These are phyloP conservation scores for Phymatocera aterrima DNA, from an alignment of 2,888 invertebrate species.

Conservation along the genomic window DNA sequence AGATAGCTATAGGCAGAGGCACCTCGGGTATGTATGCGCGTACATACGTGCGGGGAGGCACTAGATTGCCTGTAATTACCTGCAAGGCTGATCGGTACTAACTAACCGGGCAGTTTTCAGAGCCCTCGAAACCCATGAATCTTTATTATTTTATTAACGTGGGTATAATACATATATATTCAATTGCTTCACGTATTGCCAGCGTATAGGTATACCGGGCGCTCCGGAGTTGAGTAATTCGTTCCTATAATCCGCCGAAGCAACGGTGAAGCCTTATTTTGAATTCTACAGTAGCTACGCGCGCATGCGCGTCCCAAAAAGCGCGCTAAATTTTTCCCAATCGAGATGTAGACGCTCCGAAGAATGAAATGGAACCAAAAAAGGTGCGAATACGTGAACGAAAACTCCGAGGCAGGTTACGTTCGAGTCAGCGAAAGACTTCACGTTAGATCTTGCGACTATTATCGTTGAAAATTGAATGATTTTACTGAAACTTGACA, in stretches of 20 bases:
- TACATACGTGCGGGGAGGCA: constrained; percentile 10
- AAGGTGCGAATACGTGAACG: no score
- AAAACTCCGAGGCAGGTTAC: no score
- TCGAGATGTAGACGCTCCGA: no score
- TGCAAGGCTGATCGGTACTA: constrained; percentile 34
- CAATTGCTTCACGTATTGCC: not conserved
- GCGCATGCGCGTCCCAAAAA: no score
- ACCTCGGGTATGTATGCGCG: not conserved
- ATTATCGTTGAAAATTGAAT: no score
- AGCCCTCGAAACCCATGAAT: not conserved
- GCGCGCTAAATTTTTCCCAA: no score
- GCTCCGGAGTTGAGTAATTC: not conserved
- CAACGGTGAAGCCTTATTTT: not conserved
- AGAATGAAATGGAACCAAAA: no score
- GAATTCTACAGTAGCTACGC: no score
- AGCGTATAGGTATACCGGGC: no score
- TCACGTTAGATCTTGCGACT: no score
- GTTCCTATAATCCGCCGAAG: constrained; percentile 1
- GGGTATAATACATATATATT: constrained; percentile 5
- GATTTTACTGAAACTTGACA: no score
- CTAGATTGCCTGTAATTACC: constrained; percentile 29
- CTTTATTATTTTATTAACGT: constrained; percentile 35
- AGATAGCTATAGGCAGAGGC: not conserved
- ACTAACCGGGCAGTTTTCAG: constrained; percentile 15
- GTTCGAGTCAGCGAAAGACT: no score